Conservation (phyloP, 37 sponge, comb jelly and placozoan genomes). For the Halisarca cf. caerulea region DNA sequence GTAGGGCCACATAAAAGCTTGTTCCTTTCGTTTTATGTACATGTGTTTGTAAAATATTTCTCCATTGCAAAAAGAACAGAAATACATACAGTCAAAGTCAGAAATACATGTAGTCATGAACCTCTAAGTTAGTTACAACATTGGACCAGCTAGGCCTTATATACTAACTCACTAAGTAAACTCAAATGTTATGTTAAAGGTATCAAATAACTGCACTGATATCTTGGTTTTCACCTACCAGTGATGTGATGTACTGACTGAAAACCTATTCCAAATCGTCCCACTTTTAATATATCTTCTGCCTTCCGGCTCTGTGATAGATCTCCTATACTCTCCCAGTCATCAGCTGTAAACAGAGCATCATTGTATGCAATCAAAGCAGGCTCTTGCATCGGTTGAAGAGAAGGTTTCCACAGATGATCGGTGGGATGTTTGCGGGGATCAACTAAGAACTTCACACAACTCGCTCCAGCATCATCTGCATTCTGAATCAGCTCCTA, state of each 20-base stretch:
- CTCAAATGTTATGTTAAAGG: too few species aligned
- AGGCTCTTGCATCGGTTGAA: constrained; percentile 63
- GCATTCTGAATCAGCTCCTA: constrained; percentile 86
- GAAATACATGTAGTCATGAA: too few species aligned
- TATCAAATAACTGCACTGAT: too few species aligned
- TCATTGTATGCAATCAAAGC: constrained; percentile 64
- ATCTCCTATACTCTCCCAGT: constrained; percentile 68
- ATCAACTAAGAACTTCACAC: constrained; percentile 58
- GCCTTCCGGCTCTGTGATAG: constrained; percentile 63
- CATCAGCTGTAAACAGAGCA: constrained; percentile 53
- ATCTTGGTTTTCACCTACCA: too few species aligned
- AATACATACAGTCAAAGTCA: too few species aligned
- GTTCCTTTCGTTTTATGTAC: too few species aligned
- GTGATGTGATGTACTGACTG: constrained; percentile 78
- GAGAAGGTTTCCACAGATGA: background rate
- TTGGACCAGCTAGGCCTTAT: too few species aligned
- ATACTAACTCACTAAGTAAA: too few species aligned
- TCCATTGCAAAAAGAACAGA: too few species aligned
- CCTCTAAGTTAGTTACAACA: too few species aligned
- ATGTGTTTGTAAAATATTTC: too few species aligned
- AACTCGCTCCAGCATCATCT: constrained; percentile 73
- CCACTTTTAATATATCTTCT: constrained; percentile 76
- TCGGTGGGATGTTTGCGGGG: constrained; percentile 30
- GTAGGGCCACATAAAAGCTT: too few species aligned
- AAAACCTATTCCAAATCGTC: constrained; percentile 77